phyloP scores from a whole-genome alignment of 2,797 vertebrate species.

The Poeciliopsis infans region DNA sequence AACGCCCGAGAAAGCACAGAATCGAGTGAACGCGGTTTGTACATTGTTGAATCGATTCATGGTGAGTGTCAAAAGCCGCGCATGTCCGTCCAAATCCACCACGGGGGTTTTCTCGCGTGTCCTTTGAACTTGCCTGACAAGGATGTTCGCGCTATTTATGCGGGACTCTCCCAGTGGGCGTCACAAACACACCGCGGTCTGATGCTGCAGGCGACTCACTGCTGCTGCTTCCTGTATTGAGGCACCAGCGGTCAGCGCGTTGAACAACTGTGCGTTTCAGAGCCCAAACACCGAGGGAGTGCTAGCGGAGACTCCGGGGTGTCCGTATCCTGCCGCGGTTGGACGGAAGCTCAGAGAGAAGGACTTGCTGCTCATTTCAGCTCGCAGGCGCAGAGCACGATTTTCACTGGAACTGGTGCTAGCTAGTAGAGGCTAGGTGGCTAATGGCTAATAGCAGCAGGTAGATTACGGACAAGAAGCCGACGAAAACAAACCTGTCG shows the following conservation, averaged over 20 bases:
- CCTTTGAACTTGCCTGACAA: constrained; percentile 17
- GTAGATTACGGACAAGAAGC: constrained; percentile 49
- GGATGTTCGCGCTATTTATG: constrained; percentile 72
- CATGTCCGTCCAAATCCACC: background rate
- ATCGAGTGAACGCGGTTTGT: constrained; percentile 23
- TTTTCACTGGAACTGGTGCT: constrained; percentile 56
- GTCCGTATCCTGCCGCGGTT: constrained; percentile 31
- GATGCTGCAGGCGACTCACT: constrained; percentile 63
- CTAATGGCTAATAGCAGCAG: constrained; percentile 69
- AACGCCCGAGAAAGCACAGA: constrained; percentile 31
- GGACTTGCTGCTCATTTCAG: constrained; percentile 18
- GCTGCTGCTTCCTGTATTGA: constrained; percentile 79
- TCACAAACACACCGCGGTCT: constrained; percentile 49
- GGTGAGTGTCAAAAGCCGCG: background rate
- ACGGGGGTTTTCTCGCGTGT: background rate
- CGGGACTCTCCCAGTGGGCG: constrained; percentile 69
- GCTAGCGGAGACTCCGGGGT: constrained; percentile 20
- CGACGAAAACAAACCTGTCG: constrained; percentile 27
- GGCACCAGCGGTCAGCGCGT: constrained; percentile 48
- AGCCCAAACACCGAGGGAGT: constrained; percentile 35
- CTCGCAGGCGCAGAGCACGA: constrained; percentile 34
- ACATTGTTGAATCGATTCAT: background rate
- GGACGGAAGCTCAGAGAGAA: constrained; percentile 11
- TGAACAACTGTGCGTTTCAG: constrained; percentile 28
- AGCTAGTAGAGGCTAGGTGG: constrained; percentile 68